phyloP scores from a whole-genome alignment of 2,888 invertebrate genomes.

The Ferrisia virgata region DNA sequence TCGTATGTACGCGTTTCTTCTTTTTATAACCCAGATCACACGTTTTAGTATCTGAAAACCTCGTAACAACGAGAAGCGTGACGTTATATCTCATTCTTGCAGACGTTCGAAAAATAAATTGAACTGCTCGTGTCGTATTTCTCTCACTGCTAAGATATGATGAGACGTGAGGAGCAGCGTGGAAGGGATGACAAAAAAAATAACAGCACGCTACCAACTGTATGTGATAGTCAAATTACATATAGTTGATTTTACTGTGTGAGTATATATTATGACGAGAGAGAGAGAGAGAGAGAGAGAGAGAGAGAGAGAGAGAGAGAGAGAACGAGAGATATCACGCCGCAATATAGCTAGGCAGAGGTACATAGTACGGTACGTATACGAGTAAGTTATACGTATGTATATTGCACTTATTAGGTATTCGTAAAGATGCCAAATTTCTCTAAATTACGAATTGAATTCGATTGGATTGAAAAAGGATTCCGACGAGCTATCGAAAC shows the following conservation, averaged over 20 bases:
- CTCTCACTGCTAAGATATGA: background rate
- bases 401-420: too few species aligned
- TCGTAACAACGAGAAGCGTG: slow-evolving; percentile 29
- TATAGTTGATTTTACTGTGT: background rate
- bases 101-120: slow-evolving; percentile 34
- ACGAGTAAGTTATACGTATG: too few species aligned
- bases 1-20: background rate
- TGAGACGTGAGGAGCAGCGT: background rate
- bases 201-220: background rate
- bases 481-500: too few species aligned
- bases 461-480: too few species aligned
- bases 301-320: background rate
- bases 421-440: too few species aligned
- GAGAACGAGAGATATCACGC: too few species aligned
- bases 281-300: background rate
- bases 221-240: background rate
- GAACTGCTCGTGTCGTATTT: slow-evolving; percentile 13
- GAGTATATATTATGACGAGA: background rate
- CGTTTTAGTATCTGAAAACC: background rate
- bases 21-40: background rate
- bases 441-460: too few species aligned
- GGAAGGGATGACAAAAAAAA: background rate
- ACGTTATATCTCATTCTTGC: slow-evolving; percentile 32
- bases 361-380: too few species aligned
- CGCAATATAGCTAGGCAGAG: too few species aligned